A percentile compares a stretch with the other conserved stretches of the same genome.
phyloP scores from a whole-genome alignment of 23 tunicate species.

The Trididemnum clinides region DNA sequence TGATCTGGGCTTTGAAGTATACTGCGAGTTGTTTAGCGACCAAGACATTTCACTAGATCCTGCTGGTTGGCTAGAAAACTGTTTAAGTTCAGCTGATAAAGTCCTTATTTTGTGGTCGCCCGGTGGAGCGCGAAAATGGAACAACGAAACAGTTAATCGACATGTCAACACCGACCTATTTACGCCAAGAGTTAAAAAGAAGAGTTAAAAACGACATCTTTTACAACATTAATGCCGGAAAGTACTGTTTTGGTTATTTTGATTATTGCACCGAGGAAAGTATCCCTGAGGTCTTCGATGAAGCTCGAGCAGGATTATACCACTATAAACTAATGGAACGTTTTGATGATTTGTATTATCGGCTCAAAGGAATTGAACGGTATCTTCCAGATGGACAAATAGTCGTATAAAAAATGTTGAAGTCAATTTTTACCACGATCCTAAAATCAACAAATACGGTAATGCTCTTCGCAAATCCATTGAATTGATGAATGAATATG shows the following conservation, averaged over 20 bases:
- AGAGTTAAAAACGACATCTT: constrained; percentile 35
- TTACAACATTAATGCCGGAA: constrained; percentile 26
- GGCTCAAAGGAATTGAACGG: constrained; percentile 34
- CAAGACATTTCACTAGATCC: constrained; percentile 10
- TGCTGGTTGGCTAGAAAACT: constrained; percentile 38
- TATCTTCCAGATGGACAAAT: constrained; percentile 28
- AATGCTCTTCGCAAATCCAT: constrained; percentile 19
- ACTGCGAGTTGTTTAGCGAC: constrained; percentile 26
- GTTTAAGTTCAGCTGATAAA: constrained; percentile 47
- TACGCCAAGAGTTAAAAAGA: constrained; percentile 50
- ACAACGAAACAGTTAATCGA: neutral
- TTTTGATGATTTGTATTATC: constrained; percentile 58
- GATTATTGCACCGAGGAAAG: constrained; percentile 34
- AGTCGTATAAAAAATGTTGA: neutral
- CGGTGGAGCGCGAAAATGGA: constrained; percentile 19
- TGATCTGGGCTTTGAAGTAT: constrained; percentile 72
- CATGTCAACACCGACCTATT: constrained; percentile 13
- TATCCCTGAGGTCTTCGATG: constrained; percentile 37
- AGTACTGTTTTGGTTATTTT: constrained; percentile 55
- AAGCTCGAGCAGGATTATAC: neutral
- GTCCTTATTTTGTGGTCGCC: constrained; percentile 58
- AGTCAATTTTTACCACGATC: constrained; percentile 30
- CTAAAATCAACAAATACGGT: constrained; percentile 39
- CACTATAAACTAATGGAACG: constrained; percentile 50
- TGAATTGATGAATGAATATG: constrained; percentile 26